Percentiles rank a stretch among this genome's conserved stretches.
Evolutionary conservation across 2,888 invertebrate genomes (phyloP).

Genomic region (Nowickia ferox): DNA sequence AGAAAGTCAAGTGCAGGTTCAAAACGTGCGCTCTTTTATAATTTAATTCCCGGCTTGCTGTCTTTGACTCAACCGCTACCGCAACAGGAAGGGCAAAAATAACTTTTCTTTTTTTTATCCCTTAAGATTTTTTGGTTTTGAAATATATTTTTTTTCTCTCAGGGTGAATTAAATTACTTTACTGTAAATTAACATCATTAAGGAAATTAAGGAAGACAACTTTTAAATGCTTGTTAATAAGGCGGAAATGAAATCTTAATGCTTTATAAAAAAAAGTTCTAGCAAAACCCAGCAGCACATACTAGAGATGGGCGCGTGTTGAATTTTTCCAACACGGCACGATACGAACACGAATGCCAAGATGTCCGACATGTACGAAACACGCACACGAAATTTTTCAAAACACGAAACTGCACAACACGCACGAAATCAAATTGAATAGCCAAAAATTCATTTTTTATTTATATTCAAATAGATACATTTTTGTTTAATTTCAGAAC

Average conservation of each 20-base stretch:
- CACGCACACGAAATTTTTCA: too few relatives aligned
- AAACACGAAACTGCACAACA: too few relatives aligned
- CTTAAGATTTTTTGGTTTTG: constrained; percentile 21
- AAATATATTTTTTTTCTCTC: constrained; percentile 31
- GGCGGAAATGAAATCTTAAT: constrained; percentile 58
- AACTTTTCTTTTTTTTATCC: not conserved
- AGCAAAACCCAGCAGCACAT: not conserved
- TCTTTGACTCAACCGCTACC: not conserved
- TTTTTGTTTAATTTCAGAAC: too few relatives aligned
- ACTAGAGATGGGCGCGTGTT: too few relatives aligned
- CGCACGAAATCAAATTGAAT: too few relatives aligned
- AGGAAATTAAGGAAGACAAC: constrained; percentile 5
- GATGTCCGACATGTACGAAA: too few relatives aligned
- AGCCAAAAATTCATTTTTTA: too few relatives aligned
- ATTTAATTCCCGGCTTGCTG: not conserved
- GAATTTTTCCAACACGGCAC: too few relatives aligned
- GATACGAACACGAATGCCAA: too few relatives aligned
- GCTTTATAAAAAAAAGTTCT: not conserved
- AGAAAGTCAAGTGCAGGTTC: constrained; percentile 66
- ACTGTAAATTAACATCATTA: constrained; percentile 10
- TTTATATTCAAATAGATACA: too few relatives aligned
- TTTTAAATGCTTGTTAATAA: constrained; percentile 46
- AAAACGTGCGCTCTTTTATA: constrained; percentile 43
- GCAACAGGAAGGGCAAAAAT: not conserved
- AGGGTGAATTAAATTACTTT: constrained; percentile 39